Base-by-base conservation (phyloP, 2,113 vertebrate genomes). In the Ellobius talpinus region DNA sequence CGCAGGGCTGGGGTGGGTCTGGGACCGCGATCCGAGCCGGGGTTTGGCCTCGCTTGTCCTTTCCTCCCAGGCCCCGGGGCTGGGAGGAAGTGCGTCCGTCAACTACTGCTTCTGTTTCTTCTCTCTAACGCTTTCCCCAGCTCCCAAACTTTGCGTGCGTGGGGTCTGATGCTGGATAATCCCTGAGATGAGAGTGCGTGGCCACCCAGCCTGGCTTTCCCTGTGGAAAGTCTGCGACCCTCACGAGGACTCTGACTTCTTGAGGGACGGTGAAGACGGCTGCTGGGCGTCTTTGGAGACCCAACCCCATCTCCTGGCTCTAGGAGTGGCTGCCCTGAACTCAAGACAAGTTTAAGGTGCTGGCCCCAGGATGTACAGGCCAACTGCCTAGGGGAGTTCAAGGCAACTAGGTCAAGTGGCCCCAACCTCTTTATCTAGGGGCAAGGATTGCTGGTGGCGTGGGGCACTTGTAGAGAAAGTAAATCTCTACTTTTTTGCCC, bases 161-260 rank as follows among this genome's bases (percentile, higher is more conserved):
- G 9, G 21, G 26, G 3, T n/a, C 24, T 85, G 66, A 66, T 19
- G 17, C 72, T 61, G 73, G 72, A 89, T 86, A 77, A 85, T 23
- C 12, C 58, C 66, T 1, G 74, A 74, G 66, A 61, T 19, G 58
- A 66, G n/a, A 55, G 1, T 73, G 68, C 74, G 2, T 4, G 17
- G 72, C 55, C 68, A n/a, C 98, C 98, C 97, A 98, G 98, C 72
- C 97, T 97, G 98, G 97, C 97, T 97, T 92, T 98, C 91, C 79
- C 50, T 78, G 9, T 39, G 52, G 31, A 72, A 96, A 9, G 17
- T 81, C 55, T 81, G 8, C 12, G 10, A 36, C 42, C 16, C 84
- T 29, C 17, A 5, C 36, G 36, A 78, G 79, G 45, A 91, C 86
- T 68, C n/a, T 68, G 39, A 76, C 82, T 93, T 92, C 55, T 68